Percentiles rank a stretch among this genome's conserved stretches.
phyloP scores from a whole-genome alignment of 1,140 invertebrate species.

The Protaetia brevitarsis region DNA sequence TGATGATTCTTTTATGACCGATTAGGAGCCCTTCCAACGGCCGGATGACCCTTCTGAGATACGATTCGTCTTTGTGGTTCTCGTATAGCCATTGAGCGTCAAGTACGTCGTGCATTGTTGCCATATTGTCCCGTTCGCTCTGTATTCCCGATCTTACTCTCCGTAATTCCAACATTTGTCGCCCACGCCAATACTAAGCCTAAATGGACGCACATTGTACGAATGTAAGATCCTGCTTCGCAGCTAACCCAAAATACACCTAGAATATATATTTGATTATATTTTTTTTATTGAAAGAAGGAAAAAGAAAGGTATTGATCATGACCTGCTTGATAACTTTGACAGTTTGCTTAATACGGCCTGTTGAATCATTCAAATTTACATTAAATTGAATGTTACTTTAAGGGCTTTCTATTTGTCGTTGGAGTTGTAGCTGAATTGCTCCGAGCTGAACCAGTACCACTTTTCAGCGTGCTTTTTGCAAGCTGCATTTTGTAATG shows the following conservation, averaged over 20 bases:
- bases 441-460: too few species aligned
- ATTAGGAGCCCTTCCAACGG: constrained; percentile 91
- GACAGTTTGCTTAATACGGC: too few species aligned
- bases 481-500: too few species aligned
- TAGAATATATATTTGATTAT: constrained; percentile 46
- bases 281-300: background rate
- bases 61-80: constrained; percentile 95
- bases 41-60: constrained; percentile 87
- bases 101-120: constrained; percentile 97
- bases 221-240: constrained; percentile 97
- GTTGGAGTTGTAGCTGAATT: too few species aligned
- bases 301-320: background rate
- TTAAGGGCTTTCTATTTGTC: too few species aligned
- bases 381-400: too few species aligned
- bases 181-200: constrained; percentile 91
- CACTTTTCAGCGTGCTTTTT: too few species aligned
- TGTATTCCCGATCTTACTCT: constrained; percentile 89
- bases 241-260: constrained; percentile 96
- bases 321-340: too few species aligned
- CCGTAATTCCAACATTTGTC: constrained; percentile 97
- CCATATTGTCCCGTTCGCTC: constrained; percentile 79
- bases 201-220: constrained; percentile 98
- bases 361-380: too few species aligned
- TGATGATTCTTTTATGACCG: constrained; percentile 93
- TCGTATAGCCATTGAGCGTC: constrained; percentile 98